Evolutionary conservation across 2,888 invertebrate species (phyloP), one percentile per base, ranked within the genome.

Genomic region (Lasioglossum zephyrum): DNA sequence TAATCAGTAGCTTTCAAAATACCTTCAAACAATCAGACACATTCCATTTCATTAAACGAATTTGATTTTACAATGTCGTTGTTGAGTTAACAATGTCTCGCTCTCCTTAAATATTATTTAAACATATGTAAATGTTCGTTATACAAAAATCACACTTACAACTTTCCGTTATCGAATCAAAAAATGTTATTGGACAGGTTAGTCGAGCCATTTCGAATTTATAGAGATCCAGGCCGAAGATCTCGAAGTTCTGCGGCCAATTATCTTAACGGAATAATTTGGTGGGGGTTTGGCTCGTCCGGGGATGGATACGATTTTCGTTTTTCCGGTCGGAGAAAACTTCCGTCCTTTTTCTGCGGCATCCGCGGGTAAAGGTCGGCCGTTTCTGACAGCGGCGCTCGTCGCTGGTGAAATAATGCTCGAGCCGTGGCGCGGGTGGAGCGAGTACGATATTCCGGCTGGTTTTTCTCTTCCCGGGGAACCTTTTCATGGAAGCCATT

Each of bases 381-480:
- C 84, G 88, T 85, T 89, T 81, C 78, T 89, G 89, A 88, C 85
- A 85, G 86, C 39, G 75, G 76, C 57, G 81, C 76, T 83, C 73
- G 79, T 87, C 82, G 81, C 79, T 83, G 88, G 88, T 92, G 89
- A 93, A 93, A 93, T 92, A 93, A 93, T 92, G 91, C 91, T 79
- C 73, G 13, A 81, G 73, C 60, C 76, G 73, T n/a, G 69, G 53
- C 63, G 31, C 31, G 63, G 63, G 63, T 8, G 75, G 75, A n/a
- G 78, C 36, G 16, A 47, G 84, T 72, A 53, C 81, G 88, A 88
- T 87, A 87, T 87, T 86, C 85, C 79, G 31, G 72, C 66, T 70
- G 83, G 82, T 74, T 85, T 85, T 76, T 76, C 73, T 60, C 53
- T 78, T 26, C 22, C 47, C 47, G 66, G 26, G 69, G 57, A 57